These are phyloP conservation scores for Dicranocentrus wangi DNA, from an alignment of 2,888 invertebrate genomes.

Conservation along the genomic window DNA sequence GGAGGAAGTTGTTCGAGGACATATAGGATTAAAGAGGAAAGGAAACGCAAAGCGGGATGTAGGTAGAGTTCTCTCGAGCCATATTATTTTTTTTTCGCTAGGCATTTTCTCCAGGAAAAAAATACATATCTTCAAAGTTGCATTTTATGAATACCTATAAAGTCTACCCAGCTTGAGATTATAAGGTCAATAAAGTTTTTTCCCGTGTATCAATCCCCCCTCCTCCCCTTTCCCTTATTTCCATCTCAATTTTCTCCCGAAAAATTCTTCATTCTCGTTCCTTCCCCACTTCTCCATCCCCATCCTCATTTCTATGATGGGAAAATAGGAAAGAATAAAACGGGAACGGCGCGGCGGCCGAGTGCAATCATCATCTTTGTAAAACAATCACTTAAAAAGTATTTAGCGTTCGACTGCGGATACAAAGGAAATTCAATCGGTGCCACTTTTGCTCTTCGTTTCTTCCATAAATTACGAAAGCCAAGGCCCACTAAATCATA, in stretches of 20 bases:
- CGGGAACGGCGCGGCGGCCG: neutral
- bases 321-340: neutral
- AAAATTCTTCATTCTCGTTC: neutral
- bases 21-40: neutral
- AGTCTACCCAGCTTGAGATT: too few relatives aligned
- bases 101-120: neutral
- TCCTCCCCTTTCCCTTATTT: neutral
- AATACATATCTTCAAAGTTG: neutral
- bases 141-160: neutral
- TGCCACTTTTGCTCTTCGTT: constrained; percentile 9
- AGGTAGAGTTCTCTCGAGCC: neutral
- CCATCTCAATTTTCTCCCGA: constrained; percentile 45
- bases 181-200: constrained; percentile 54
- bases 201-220: neutral
- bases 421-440: constrained; percentile 47
- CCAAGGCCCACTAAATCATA: too few relatives aligned
- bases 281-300: neutral
- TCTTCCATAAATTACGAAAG: too few relatives aligned
- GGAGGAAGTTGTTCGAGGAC: neutral
- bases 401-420: constrained; percentile 32
- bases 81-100: neutral
- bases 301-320: constrained; percentile 16
- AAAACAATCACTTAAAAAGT: constrained; percentile 33
- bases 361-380: neutral
- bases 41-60: neutral